Evolutionary conservation across 2,113 vertebrate species (phyloP).

Genomic region (Lepus americanus): DNA sequence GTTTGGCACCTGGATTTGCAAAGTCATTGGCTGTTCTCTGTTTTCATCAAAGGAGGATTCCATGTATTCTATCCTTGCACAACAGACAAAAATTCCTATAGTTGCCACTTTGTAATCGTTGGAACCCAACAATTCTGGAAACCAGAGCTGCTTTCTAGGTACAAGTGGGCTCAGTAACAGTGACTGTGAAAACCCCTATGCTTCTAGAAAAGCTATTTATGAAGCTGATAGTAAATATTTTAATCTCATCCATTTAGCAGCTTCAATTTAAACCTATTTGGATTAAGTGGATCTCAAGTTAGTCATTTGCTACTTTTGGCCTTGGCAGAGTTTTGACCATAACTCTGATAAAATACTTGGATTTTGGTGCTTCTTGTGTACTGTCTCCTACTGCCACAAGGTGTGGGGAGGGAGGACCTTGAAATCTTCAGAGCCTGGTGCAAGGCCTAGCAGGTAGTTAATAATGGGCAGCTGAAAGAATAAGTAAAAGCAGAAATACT

Average conservation of each 20-base stretch:
- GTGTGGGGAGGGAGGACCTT: not conserved
- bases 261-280: conserved; percentile 40
- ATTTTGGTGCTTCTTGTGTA: not conserved
- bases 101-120: not conserved
- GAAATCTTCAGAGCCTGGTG: not conserved
- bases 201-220: conserved; percentile 27
- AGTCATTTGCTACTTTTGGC: conserved; percentile 5
- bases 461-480: conserved; percentile 10
- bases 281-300: conserved; percentile 39
- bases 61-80: not conserved
- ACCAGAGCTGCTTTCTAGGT: not conserved
- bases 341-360: conserved; percentile 38
- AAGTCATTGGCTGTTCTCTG: not conserved
- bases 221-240: conserved; percentile 22
- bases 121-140: not conserved
- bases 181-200: not conserved
- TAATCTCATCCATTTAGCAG: not conserved
- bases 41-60: not conserved
- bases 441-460: not conserved
- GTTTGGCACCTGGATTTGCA: conserved; percentile 37
- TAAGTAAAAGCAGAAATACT: conserved; percentile 19
- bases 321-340: not conserved
- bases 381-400: not conserved
- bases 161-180: not conserved
- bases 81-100: not conserved